These are phyloP conservation scores for Teinopalpus imperialis DNA, from an alignment of 2,888 invertebrate genomes.

Conservation along the genomic window DNA sequence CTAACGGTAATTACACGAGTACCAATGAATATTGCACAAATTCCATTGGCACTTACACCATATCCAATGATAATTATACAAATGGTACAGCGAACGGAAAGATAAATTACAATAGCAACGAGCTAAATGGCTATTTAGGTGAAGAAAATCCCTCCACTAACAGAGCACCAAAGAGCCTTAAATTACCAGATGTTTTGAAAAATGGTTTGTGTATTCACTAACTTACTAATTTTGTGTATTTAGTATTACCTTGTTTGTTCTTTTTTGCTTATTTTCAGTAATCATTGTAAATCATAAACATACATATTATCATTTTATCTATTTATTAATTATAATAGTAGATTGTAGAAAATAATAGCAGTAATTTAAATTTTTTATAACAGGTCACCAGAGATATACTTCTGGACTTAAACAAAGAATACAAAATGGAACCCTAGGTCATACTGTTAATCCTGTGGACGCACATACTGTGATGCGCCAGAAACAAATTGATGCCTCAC, in stretches of 20 bases:
- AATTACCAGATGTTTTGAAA: conserved; percentile 59
- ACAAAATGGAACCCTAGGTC: conserved; percentile 80
- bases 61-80: conserved; percentile 38
- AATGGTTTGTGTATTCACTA: conserved; percentile 74
- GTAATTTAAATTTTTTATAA: not conserved
- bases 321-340: too few relatives aligned
- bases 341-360: too few relatives aligned
- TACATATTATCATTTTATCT: too few relatives aligned
- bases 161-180: conserved; percentile 44
- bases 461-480: conserved; percentile 65
- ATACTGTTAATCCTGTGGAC: conserved; percentile 74
- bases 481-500: conserved; percentile 81
- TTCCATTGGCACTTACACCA: conserved; percentile 7
- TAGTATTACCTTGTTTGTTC: conserved; percentile 1
- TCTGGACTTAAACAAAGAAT: conserved; percentile 82
- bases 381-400: conserved; percentile 82
- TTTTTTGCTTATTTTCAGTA: conserved; percentile 13
- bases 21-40: conserved; percentile 41
- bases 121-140: conserved; percentile 45
- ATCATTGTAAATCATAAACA: conserved; percentile 16
- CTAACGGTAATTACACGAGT: conserved; percentile 37
- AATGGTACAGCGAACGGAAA: conserved; percentile 37
- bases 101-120: conserved; percentile 40
- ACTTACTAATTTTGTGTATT: conserved; percentile 51
- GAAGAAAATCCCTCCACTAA: conserved; percentile 48